These are phyloP conservation scores for Miichthys miiuy DNA, from an alignment of 2,797 vertebrate species.

Conservation along the genomic window DNA sequence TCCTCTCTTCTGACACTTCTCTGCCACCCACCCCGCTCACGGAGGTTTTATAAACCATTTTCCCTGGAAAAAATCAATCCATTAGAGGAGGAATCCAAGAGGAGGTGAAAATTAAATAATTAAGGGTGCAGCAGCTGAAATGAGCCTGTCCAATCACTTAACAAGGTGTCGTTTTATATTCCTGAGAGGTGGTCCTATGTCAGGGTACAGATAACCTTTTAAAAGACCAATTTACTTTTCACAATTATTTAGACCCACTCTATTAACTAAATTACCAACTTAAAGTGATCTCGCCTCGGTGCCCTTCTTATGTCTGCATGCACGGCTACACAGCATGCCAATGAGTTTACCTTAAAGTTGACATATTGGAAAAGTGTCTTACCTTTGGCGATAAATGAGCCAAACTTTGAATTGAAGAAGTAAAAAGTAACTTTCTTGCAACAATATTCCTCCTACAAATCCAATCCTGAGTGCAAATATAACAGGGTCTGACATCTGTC, in stretches of 20 bases:
- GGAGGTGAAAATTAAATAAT: slow-evolving; percentile 74
- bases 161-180: slow-evolving; percentile 78
- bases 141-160: slow-evolving; percentile 76
- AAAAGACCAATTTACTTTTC: slow-evolving; percentile 78
- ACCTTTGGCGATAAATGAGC: slow-evolving; percentile 19
- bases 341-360: slow-evolving; percentile 40
- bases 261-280: slow-evolving; percentile 70
- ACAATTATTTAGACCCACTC: slow-evolving; percentile 71
- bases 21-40: slow-evolving; percentile 26
- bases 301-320: slow-evolving; percentile 8
- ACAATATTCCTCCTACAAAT: background rate
- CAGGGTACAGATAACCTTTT: slow-evolving; percentile 76
- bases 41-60: slow-evolving; percentile 65
- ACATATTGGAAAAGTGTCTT: slow-evolving; percentile 31
- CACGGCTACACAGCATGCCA: slow-evolving; percentile 38
- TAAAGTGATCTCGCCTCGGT: slow-evolving; percentile 54
- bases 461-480: background rate
- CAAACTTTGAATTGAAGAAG: slow-evolving; percentile 29
- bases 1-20: slow-evolving; percentile 17
- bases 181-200: slow-evolving; percentile 62
- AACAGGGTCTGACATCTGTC: slow-evolving; percentile 14
- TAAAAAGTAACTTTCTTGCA: slow-evolving; percentile 12
- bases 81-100: slow-evolving; percentile 57
- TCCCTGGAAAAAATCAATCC: slow-evolving; percentile 67
- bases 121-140: slow-evolving; percentile 63